Conservation (phyloP, 2,888 invertebrate genomes). For the Lasioglossum figueresi region DNA sequence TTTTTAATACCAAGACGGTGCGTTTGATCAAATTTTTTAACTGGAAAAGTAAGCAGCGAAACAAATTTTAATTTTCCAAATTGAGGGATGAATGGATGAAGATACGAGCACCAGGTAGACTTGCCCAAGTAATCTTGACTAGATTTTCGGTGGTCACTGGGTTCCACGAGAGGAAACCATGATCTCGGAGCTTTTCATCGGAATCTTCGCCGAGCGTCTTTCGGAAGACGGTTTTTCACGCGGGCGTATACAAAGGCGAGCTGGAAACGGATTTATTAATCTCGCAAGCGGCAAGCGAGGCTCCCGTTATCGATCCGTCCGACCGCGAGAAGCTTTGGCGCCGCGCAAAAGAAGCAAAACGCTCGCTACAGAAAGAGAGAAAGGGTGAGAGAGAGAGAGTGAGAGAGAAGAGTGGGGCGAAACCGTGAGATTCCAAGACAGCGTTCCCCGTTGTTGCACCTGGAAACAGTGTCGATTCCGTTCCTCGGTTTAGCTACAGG, state of each 20-base stretch:
- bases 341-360: slow-evolving; percentile 6
- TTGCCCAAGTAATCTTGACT: background rate
- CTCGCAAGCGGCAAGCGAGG: slow-evolving; percentile 12
- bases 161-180: background rate
- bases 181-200: background rate
- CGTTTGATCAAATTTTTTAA: no score
- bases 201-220: slow-evolving; percentile 9
- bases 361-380: background rate
- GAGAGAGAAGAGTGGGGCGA: background rate
- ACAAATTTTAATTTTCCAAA: no score
- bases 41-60: background rate
- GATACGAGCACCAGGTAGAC: background rate
- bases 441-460: background rate
- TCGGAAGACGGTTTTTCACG: background rate
- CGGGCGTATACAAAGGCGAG: slow-evolving; percentile 4
- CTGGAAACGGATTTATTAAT: slow-evolving; percentile 44
- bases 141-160: background rate
- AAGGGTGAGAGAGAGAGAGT: background rate
- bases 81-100: no score
- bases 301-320: slow-evolving; percentile 35
- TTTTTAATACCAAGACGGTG: no score
- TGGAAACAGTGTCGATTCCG: slow-evolving; percentile 18
- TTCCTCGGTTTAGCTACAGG: slow-evolving; percentile 12
- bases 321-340: background rate
- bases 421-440: slow-evolving; percentile 42